Evolutionary conservation across 2,888 invertebrate species (phyloP).

Genomic region (Conchocele bisecta): DNA sequence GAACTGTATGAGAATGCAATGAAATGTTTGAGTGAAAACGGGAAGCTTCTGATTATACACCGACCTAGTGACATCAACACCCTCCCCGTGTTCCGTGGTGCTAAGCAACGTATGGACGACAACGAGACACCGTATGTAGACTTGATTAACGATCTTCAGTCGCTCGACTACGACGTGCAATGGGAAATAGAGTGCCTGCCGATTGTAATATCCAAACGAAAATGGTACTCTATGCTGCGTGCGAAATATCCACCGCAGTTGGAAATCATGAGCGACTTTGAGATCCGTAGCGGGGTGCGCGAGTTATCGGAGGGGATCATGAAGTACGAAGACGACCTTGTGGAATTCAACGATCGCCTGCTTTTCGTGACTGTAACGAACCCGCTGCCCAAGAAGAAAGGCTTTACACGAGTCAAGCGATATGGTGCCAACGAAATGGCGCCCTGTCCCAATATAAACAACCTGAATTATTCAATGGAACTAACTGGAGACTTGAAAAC

Average conservation of each 20-base stretch:
- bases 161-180: slow-evolving; percentile 74
- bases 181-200: slow-evolving; percentile 80
- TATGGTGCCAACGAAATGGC: slow-evolving; percentile 56
- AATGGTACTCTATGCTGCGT: slow-evolving; percentile 78
- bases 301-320: slow-evolving; percentile 80
- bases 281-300: slow-evolving; percentile 74
- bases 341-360: slow-evolving; percentile 78
- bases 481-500: slow-evolving; percentile 59
- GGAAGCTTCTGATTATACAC: slow-evolving; percentile 77
- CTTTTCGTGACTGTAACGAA: slow-evolving; percentile 77
- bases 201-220: slow-evolving; percentile 73
- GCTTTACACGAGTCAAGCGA: slow-evolving; percentile 66
- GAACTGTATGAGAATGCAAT: slow-evolving; percentile 73
- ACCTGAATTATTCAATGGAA: slow-evolving; percentile 66
- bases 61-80: slow-evolving; percentile 75
- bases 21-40: slow-evolving; percentile 67
- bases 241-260: slow-evolving; percentile 78
- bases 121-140: slow-evolving; percentile 76
- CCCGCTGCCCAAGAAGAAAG: slow-evolving; percentile 51
- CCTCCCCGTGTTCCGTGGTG: slow-evolving; percentile 77
- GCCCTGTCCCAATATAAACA: slow-evolving; percentile 51
- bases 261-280: slow-evolving; percentile 75
- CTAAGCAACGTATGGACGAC: slow-evolving; percentile 70
- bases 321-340: slow-evolving; percentile 78
- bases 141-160: slow-evolving; percentile 76